Evolutionary conservation across 1,140 invertebrate species (phyloP), one percentile per base, ranked within the genome.

Genomic region (Colletes latitarsis): DNA sequence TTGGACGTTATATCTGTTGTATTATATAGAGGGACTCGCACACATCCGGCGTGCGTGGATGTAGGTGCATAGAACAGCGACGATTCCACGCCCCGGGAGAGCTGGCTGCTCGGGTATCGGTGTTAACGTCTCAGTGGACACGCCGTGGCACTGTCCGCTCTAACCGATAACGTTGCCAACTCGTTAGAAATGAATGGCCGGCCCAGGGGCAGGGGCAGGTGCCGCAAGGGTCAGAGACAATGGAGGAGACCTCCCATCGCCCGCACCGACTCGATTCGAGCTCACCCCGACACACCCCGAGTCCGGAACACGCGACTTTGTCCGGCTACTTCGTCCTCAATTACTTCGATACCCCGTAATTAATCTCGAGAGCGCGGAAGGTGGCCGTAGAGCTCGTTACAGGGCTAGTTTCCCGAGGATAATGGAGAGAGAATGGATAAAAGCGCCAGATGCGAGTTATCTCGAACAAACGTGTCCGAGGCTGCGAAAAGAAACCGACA

Each of bases 91-190:
- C 69, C 46, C 39, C 55, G 46, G 53, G 84, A 64, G 67, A 41
- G 67, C 21, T 10, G 43, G 64, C 55, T 71, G 84, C 66, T 64
- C 67, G 68, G 86, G 88, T 92, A 91, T 91, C 89, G 85, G 88
- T 85, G 88, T 91, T 92, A 91, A 92, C 90, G 90, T 90, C 85
- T 87, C 87, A 88, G 84, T 87, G 89, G 89, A 88, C 87, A 89
- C 89, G 74, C 76, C 64, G 77, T 75, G 82, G n/a, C n/a, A 49
- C 79, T 87, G 79, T 83, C 75, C 81, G 80, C 46, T 88, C 70
- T 85, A 85, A 85, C 87, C 85, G 90, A 90, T 92, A 89, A 85
- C 90, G 83, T 83, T 91, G 90, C 88, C 87, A 91, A 91, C 89
- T 92, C 88, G 89, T 91, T 90, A 91, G 86, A 77, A 89, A 87